These are phyloP conservation scores for Eretmocerus hayati DNA, from an alignment of 2,888 invertebrate species.

Conservation along the genomic window DNA sequence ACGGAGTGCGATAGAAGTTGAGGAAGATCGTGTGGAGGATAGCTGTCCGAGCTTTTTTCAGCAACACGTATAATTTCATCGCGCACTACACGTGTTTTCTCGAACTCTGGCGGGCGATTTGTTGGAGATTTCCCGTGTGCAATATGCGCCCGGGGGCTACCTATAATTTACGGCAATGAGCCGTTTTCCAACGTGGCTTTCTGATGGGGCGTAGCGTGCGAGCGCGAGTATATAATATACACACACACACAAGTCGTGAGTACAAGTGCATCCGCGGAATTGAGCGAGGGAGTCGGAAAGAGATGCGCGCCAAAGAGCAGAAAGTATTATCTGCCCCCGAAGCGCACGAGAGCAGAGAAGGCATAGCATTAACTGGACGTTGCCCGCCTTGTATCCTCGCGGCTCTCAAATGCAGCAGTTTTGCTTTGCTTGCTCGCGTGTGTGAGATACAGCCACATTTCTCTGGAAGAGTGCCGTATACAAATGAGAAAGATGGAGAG, in stretches of 20 bases:
- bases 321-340: constrained; percentile 11
- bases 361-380: constrained; percentile 39
- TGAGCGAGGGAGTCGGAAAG: constrained; percentile 5
- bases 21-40: too few relatives aligned
- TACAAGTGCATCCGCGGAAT: constrained; percentile 19
- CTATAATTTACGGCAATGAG: constrained; percentile 20
- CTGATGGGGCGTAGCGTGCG: too few relatives aligned
- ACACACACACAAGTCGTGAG: constrained; percentile 5
- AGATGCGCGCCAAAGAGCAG: neutral
- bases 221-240: too few relatives aligned
- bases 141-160: constrained; percentile 5
- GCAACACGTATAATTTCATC: constrained; percentile 18
- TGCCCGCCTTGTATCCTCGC: too few relatives aligned
- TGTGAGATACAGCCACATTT: too few relatives aligned
- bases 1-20: too few relatives aligned
- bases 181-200: constrained; percentile 11
- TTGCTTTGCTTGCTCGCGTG: neutral
- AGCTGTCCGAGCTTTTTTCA: constrained; percentile 2
- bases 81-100: constrained; percentile 16
- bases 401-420: too few relatives aligned
- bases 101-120: constrained; percentile 5
- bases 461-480: too few relatives aligned
- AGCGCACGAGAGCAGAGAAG: constrained; percentile 23
- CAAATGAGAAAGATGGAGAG: too few relatives aligned
- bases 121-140: constrained; percentile 15